These are phyloP conservation scores for Diabrotica virgifera DNA, from an alignment of 1,140 invertebrate species.

Conservation along the genomic window DNA sequence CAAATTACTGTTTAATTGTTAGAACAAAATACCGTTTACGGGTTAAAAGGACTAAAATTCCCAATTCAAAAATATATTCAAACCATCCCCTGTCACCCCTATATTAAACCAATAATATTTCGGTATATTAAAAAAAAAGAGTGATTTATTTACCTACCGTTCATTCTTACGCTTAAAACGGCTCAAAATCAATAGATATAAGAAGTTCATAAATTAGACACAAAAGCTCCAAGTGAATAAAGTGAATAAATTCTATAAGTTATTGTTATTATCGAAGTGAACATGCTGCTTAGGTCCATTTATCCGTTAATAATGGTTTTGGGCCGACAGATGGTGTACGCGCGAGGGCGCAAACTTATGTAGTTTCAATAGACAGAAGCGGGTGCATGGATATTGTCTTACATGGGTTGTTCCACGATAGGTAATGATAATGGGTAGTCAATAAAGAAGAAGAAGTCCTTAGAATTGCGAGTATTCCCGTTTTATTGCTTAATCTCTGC, in stretches of 20 bases:
- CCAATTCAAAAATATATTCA: no score
- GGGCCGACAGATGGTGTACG: slow-evolving; percentile 11
- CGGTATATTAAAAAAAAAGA: no score
- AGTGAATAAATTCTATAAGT: slow-evolving; percentile 16
- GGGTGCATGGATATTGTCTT: slow-evolving; percentile 14
- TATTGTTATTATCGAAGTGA: slow-evolving; percentile 15
- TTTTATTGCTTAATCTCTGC: no score
- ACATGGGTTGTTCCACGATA: background rate
- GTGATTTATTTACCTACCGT: no score
- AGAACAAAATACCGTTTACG: no score
- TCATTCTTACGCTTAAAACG: background rate
- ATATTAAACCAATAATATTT: no score
- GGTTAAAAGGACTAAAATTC: no score
- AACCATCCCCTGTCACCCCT: no score
- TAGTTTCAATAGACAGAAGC: slow-evolving; percentile 8
- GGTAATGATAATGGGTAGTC: background rate
- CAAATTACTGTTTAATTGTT: no score
- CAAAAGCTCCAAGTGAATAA: slow-evolving; percentile 8
- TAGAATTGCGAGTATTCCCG: no score
- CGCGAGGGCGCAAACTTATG: slow-evolving; percentile 8
- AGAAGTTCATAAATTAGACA: slow-evolving; percentile 12
- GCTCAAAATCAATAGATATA: slow-evolving; percentile 5
- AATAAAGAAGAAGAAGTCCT: background rate
- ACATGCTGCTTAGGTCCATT: slow-evolving; percentile 14
- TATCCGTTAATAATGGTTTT: slow-evolving; percentile 11